These are phyloP conservation scores for Margaritifera margaritifera DNA, from an alignment of 2,888 invertebrate species.

Conservation along the genomic window DNA sequence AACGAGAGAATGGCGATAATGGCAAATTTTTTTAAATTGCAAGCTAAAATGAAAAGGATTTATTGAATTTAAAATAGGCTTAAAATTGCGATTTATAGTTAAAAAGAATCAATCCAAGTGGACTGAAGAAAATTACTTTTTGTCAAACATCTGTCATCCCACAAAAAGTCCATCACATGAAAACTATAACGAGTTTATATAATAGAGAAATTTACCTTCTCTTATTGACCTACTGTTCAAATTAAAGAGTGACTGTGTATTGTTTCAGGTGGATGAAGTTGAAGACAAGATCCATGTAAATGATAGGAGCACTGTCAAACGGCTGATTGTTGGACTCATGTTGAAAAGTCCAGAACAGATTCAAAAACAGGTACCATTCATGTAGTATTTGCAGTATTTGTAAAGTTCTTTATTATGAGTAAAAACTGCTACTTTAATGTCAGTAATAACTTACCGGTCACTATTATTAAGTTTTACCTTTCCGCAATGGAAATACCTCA, in stretches of 20 bases:
- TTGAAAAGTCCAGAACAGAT: constrained; percentile 90
- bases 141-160: too few species aligned
- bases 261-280: constrained; percentile 80
- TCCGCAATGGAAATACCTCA: too few species aligned
- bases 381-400: neutral
- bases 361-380: constrained; percentile 82
- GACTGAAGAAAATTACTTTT: neutral
- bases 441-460: too few species aligned
- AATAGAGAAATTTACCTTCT: neutral
- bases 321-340: constrained; percentile 92
- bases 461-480: too few species aligned
- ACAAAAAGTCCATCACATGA: too few species aligned
- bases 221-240: neutral
- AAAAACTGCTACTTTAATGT: too few species aligned
- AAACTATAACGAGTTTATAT: neutral
- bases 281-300: constrained; percentile 85
- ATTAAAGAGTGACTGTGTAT: neutral
- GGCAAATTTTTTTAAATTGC: too few species aligned
- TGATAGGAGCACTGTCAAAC: constrained; percentile 88
- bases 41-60: too few species aligned
- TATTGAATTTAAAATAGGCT: neutral
- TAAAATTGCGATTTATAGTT: neutral
- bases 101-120: neutral
- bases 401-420: too few species aligned
- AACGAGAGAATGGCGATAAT: too few species aligned